These are phyloP conservation scores for Zaprionus inermis DNA, from an alignment of 1,140 invertebrate genomes.

Conservation along the genomic window DNA sequence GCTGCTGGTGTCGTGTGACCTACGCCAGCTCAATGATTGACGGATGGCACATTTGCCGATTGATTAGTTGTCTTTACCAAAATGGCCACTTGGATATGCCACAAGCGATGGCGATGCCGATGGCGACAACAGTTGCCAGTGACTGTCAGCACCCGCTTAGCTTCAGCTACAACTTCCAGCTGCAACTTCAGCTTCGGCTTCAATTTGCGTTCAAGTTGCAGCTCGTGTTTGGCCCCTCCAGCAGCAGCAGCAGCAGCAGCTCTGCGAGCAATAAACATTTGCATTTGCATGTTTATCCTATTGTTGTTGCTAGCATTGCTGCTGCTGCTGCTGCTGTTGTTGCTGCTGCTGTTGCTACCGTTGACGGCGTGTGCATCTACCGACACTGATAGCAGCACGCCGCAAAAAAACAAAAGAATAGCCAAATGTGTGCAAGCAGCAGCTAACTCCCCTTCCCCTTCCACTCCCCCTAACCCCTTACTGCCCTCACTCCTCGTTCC, in stretches of 20 bases:
- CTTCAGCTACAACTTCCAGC: slow-evolving; percentile 35
- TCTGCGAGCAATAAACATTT: slow-evolving; percentile 77
- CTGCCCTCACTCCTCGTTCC: too few relatives aligned
- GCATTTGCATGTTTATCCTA: slow-evolving; percentile 69
- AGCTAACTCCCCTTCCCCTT: neutral
- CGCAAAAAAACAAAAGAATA: slow-evolving; percentile 76
- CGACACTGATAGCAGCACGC: slow-evolving; percentile 68
- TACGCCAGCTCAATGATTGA: slow-evolving; percentile 72
- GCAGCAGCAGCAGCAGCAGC: too few relatives aligned
- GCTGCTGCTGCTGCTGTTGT: slow-evolving; percentile 20
- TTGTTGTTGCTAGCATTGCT: slow-evolving; percentile 14
- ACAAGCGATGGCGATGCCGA: slow-evolving; percentile 38
- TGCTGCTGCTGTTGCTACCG: slow-evolving; percentile 40
- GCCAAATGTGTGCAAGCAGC: slow-evolving; percentile 60
- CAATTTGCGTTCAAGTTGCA: slow-evolving; percentile 13
- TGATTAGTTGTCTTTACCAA: slow-evolving; percentile 83
- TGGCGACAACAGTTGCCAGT: slow-evolving; percentile 34
- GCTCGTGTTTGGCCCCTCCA: slow-evolving; percentile 37
- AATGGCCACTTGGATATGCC: slow-evolving; percentile 66
- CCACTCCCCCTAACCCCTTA: neutral
- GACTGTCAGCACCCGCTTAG: slow-evolving; percentile 54
- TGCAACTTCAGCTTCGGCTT: slow-evolving; percentile 25
- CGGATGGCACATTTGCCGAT: slow-evolving; percentile 81
- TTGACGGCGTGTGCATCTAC: slow-evolving; percentile 78
- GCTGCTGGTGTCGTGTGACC: slow-evolving; percentile 77